Conservation (phyloP, 2,797 vertebrate species). For the Tarsius wallacei region DNA sequence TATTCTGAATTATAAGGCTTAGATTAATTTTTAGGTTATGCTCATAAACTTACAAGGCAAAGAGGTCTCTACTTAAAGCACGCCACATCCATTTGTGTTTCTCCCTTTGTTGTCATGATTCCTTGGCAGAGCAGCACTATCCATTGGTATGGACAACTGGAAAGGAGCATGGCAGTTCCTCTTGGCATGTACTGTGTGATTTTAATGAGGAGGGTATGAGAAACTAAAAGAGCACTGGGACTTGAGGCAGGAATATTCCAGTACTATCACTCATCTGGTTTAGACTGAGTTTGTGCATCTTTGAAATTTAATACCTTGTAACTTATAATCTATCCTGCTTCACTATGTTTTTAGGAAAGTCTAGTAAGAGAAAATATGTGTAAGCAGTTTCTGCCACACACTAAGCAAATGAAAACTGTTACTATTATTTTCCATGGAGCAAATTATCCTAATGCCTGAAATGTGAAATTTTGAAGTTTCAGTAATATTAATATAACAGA, state of each 20-base stretch:
- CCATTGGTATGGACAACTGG: conserved; percentile 22
- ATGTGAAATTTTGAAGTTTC: not conserved
- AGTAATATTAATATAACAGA: not conserved
- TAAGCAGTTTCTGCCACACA: conserved; percentile 57
- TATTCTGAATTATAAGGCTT: conserved; percentile 55
- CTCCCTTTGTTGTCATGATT: conserved; percentile 5
- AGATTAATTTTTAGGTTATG: conserved; percentile 67
- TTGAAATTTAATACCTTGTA: conserved; percentile 23
- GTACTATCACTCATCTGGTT: not conserved
- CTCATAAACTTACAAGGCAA: conserved; percentile 55
- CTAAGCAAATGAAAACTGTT: conserved; percentile 59
- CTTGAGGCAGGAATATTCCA: not conserved
- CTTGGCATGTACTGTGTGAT: not conserved
- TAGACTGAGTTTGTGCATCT: conserved; percentile 48
- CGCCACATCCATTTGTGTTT: not conserved
- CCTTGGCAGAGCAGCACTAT: conserved; percentile 17
- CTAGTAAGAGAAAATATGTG: not conserved
- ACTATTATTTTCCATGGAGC: not conserved
- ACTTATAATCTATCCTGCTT: not conserved
- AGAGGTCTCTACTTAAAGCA: conserved; percentile 9
- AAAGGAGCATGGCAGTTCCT: not conserved
- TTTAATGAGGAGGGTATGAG: not conserved
- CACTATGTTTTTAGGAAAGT: conserved; percentile 43
- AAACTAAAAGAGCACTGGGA: not conserved
- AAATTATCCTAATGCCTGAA: conserved; percentile 69